A percentile compares a stretch with the other conserved stretches of the same genome.
phyloP scores from a whole-genome alignment of 2,797 vertebrate genomes.

The Nannoperca australis region DNA sequence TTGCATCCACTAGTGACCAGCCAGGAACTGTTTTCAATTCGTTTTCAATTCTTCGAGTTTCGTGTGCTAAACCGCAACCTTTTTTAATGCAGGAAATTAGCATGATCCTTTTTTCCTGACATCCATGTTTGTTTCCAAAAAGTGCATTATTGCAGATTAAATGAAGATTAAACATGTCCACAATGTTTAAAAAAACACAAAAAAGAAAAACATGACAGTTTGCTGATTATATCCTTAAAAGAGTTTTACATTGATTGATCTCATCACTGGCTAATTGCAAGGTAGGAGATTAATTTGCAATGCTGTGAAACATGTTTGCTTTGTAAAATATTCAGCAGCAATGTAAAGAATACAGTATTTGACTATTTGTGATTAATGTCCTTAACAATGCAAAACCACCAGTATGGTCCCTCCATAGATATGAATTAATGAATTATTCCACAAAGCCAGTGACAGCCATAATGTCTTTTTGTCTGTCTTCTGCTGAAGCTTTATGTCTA shows the following conservation, averaged over 20 bases:
- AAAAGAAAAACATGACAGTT: neutral
- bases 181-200: neutral
- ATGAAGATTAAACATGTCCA: too few relatives aligned
- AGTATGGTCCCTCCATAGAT: neutral
- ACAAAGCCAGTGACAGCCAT: neutral
- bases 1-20: neutral
- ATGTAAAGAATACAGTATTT: neutral
- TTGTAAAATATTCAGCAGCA: neutral
- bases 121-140: neutral
- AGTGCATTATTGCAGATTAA: neutral
- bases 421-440: slow-evolving; percentile 1
- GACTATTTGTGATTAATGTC: neutral
- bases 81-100: neutral
- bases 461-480: slow-evolving; percentile 3
- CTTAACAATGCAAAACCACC: neutral
- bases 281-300: neutral
- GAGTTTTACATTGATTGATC: neutral
- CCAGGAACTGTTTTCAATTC: neutral
- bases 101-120: neutral
- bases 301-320: neutral
- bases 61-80: neutral
- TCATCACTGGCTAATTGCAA: neutral
- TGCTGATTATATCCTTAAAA: neutral
- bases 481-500: neutral
- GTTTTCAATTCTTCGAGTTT: too few relatives aligned